Percentiles rank a stretch among this genome's conserved stretches.
Conservation (phyloP, 2,113 vertebrate species). For the Corythaeola cristata region DNA sequence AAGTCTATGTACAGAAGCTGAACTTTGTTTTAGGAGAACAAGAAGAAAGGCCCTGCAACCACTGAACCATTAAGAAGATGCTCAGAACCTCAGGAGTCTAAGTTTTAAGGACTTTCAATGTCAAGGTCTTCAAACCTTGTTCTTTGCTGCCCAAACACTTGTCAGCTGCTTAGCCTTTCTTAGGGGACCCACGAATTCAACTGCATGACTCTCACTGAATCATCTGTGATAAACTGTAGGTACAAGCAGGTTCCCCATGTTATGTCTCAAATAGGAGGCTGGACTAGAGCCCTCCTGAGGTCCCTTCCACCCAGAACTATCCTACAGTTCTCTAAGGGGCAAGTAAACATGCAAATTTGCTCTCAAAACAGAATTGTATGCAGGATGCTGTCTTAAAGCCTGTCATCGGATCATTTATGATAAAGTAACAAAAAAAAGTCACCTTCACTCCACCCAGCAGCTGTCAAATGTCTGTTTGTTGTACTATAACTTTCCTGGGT, state of each 20-base stretch:
- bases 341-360: not conserved
- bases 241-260: not conserved
- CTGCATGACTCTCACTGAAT: not conserved
- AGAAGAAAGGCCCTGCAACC: not conserved
- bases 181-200: not conserved
- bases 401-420: not conserved
- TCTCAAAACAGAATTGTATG: not conserved
- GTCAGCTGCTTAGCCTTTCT: not conserved
- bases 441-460: not conserved
- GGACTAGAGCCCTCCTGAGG: not conserved
- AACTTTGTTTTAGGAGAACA: not conserved
- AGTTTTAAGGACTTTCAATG: not conserved
- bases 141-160: not conserved
- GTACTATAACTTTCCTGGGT: not conserved
- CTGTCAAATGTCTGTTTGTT: not conserved
- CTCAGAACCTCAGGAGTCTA: not conserved
- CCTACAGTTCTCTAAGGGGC: not conserved
- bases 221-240: not conserved
- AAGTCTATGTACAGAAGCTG: not conserved
- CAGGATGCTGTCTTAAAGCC: not conserved
- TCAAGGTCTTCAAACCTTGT: not conserved
- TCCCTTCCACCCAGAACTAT: not conserved
- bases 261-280: not conserved
- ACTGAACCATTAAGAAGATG: not conserved
- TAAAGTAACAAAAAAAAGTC: not conserved